Evolutionary conservation across 2,113 vertebrate species (phyloP).

Genomic region (Epinephelus cyanopodus): DNA sequence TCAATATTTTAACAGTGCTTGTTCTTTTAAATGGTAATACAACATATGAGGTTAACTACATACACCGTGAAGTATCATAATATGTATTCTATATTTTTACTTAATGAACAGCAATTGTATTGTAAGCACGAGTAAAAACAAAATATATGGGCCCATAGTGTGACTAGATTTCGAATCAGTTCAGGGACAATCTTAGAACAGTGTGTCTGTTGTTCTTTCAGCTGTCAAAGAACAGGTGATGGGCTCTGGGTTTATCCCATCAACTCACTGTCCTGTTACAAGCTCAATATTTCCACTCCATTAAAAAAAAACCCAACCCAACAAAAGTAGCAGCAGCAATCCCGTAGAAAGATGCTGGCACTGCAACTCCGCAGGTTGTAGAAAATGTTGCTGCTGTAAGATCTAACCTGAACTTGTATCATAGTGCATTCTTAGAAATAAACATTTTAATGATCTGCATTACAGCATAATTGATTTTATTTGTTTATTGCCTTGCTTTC

Average conservation of each 20-base stretch:
- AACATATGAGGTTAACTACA: background rate
- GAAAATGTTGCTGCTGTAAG: background rate
- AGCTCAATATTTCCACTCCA: slow-evolving; percentile 49
- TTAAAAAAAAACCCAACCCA: slow-evolving; percentile 21
- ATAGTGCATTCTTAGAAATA: background rate
- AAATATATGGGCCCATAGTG: background rate
- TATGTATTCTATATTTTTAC: background rate
- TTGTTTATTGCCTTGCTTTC: background rate
- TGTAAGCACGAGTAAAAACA: background rate
- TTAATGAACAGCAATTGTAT: background rate
- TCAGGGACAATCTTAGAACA: background rate
- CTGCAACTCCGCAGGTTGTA: background rate
- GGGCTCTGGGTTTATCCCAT: slow-evolving; percentile 18
- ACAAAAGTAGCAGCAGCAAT: slow-evolving; percentile 1
- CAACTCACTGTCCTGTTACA: slow-evolving; percentile 42
- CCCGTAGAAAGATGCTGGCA: slow-evolving; percentile 1
- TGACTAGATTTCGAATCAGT: background rate
- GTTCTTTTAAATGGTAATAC: background rate
- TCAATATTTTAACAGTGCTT: background rate
- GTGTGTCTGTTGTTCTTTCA: background rate
- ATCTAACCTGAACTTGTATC: background rate
- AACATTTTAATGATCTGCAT: background rate
- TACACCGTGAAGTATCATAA: background rate
- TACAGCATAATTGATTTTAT: background rate
- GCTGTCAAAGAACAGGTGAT: slow-evolving; percentile 11